Base-by-base conservation (phyloP, 1,140 invertebrate genomes). In the Zaprionus capensis region DNA sequence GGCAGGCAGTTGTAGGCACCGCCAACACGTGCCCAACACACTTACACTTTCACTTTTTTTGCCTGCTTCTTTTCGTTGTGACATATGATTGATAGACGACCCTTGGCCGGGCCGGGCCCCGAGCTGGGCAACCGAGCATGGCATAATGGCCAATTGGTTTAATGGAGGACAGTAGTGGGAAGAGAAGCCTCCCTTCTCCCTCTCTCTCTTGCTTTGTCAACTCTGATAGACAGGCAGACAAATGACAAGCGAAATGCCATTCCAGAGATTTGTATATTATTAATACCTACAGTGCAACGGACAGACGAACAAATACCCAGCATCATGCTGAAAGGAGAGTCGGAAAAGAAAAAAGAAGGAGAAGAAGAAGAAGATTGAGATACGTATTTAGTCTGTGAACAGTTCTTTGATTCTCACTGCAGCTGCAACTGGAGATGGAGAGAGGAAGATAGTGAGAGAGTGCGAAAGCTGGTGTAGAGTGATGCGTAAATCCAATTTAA, bases 401-500 rank as follows among this genome's bases (percentile, higher is more conserved):
- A 44, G 41, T 41, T 41, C 38, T 41, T 15, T 41, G 4, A 14
- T 44, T 15, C 38, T 44, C 38, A n/a, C 15, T 46, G n/a, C 41
- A 17, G 41, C 2, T 46, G 41, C 41, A 46, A 46, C 41, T 46
- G n/a, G n/a, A 20, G n/a, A 6, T 1, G 5, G n/a, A 22, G 12
- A 14, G 44, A 12, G 17, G 28, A 22, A 11, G 14, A 26, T n/a
- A 12, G 31, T 11, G 6, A 9, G 11, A 41, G 38, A 41, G 38
- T 4, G 38, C 15, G 9, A 31, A 61, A 61, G 44, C 49, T 53
- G 70, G 14, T 59, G 63, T 17, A 63, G 57, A 64, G 38, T 74
- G 57, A 61, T 70, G 67, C 75, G 74, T 76, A 81, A 85, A 81
- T 85, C 82, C 82, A 81, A 81, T 70, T 76, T 58, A 57, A 61